Evolutionary conservation across 2,888 invertebrate genomes (phyloP).

Genomic region (Petrolisthes manimaculis): DNA sequence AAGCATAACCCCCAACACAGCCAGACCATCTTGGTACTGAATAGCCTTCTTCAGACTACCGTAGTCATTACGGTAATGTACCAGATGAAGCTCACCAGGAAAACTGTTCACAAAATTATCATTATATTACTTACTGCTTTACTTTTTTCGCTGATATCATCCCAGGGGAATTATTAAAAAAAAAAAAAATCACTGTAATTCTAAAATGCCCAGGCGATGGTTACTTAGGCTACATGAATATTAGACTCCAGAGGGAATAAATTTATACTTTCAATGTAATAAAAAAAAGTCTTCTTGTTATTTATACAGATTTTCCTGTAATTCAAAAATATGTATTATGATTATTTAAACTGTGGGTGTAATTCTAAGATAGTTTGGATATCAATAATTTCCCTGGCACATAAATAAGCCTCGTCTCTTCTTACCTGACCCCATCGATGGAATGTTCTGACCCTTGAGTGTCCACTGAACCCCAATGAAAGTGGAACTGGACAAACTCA

Average conservation of each 20-base stretch:
- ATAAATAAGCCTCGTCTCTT: neutral
- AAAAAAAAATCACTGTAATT: no score
- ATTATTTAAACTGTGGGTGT: neutral
- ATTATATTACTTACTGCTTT: no score
- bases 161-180: no score
- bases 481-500: conserved; percentile 50
- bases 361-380: no score
- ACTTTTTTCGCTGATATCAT: no score
- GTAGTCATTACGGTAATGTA: conserved; percentile 78
- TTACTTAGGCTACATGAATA: no score
- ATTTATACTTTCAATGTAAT: no score
- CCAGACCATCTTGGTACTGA: conserved; percentile 74
- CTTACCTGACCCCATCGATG: conserved; percentile 45
- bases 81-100: conserved; percentile 83
- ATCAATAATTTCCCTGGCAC: neutral
- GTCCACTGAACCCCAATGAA: conserved; percentile 53
- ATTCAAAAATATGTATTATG: neutral
- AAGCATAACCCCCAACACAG: conserved; percentile 77
- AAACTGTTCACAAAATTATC: conserved; percentile 72
- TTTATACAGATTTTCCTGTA: neutral
- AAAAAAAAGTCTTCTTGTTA: no score
- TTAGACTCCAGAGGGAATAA: no score
- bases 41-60: conserved; percentile 73
- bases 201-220: no score
- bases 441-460: conserved; percentile 53